Evolutionary conservation across 2,888 invertebrate genomes (phyloP).

Genomic region (Andrena chrysosceles): DNA sequence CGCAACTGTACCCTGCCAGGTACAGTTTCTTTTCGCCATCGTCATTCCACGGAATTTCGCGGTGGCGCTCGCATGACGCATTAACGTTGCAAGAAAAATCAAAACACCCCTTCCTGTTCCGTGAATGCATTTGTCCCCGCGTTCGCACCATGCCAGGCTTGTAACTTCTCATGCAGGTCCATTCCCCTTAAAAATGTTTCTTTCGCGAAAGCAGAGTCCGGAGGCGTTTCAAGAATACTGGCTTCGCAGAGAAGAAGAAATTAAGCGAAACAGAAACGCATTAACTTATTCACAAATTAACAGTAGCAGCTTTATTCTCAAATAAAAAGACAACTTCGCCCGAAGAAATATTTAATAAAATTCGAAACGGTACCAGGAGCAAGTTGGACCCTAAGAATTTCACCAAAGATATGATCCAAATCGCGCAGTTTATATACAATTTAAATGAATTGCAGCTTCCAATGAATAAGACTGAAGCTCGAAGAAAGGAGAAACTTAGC

Average conservation of each 20-base stretch:
- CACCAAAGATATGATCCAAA: no score
- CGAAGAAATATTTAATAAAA: no score
- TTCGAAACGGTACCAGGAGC: no score
- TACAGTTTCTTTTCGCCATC: conserved; percentile 39
- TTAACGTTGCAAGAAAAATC: conserved; percentile 54
- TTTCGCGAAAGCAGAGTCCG: no score
- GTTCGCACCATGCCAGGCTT: conserved; percentile 22
- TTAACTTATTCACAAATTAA: no score
- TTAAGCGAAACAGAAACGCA: no score
- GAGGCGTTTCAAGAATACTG: no score
- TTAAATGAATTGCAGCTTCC: not conserved
- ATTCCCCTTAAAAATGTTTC: not conserved
- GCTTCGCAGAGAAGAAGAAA: no score
- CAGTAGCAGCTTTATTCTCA: no score
- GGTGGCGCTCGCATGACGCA: conserved; percentile 32
- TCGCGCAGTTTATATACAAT: not conserved
- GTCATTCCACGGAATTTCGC: conserved; percentile 42
- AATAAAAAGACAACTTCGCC: no score
- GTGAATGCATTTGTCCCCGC: conserved; percentile 50
- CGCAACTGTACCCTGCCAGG: conserved; percentile 15
- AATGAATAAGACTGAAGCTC: not conserved
- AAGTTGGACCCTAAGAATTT: no score
- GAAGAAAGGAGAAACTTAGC: not conserved
- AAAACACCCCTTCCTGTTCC: conserved; percentile 39
- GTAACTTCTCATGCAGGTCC: conserved; percentile 27